Evolutionary conservation across 2,113 vertebrate species (phyloP).

Genomic region (Puntigrus tetrazona): DNA sequence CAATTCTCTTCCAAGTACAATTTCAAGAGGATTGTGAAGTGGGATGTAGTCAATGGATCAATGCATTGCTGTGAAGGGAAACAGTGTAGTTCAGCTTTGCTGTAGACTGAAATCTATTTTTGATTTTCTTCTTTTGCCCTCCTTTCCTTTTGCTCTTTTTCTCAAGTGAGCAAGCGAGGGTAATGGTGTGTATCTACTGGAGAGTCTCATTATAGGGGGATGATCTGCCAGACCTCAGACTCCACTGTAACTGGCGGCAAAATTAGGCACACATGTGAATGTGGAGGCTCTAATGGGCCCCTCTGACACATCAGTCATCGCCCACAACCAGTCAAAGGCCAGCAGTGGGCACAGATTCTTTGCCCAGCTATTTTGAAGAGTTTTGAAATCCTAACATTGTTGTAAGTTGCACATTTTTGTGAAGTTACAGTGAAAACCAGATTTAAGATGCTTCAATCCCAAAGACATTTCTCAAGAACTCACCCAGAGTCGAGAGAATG

Average conservation of each 20-base stretch:
- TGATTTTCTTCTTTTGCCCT: not conserved
- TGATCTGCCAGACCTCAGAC: conserved; percentile 78
- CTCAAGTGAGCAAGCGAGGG: not conserved
- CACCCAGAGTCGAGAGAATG: conserved; percentile 5
- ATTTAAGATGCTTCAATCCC: not conserved
- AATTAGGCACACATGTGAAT: conserved; percentile 72
- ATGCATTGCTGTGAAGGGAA: not conserved
- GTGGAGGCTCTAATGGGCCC: conserved; percentile 27
- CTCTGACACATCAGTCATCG: conserved; percentile 7
- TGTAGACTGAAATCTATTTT: not conserved
- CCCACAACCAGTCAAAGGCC: conserved; percentile 53
- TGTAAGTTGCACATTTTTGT: not conserved
- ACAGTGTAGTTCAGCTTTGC: not conserved
- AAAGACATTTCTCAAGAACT: not conserved
- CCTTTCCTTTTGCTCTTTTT: not conserved
- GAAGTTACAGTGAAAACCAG: not conserved
- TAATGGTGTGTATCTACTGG: conserved; percentile 28
- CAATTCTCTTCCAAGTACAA: not conserved
- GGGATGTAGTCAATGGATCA: not conserved
- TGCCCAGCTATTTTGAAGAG: conserved; percentile 5
- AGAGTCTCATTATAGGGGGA: conserved; percentile 67
- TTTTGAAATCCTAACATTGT: conserved; percentile 1
- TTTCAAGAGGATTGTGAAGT: not conserved
- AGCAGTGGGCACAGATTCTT: not conserved
- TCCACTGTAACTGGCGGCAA: conserved; percentile 70